phyloP scores from a whole-genome alignment of 2,888 invertebrate genomes.

The Omphaloscelis lunosa region DNA sequence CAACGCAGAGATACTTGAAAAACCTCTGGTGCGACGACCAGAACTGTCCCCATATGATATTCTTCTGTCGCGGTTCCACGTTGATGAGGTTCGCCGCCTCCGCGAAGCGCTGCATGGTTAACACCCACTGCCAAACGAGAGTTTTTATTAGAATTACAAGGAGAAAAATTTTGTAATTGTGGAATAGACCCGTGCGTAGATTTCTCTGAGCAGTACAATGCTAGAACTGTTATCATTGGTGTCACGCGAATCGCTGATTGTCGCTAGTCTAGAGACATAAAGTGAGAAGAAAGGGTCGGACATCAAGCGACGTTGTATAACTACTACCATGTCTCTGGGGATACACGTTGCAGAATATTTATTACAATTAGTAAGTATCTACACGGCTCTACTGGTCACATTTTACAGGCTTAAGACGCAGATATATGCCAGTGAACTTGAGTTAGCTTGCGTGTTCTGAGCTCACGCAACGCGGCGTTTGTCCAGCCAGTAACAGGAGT shows the following conservation, averaged over 20 bases:
- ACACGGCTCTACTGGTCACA: background rate
- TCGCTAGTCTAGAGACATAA: no score
- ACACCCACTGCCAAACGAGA: conserved; percentile 93
- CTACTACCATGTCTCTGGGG: background rate
- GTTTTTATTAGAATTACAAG: background rate
- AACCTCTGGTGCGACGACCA: conserved; percentile 99
- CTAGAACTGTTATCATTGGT: background rate
- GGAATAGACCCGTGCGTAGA: background rate
- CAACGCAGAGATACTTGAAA: conserved; percentile 99
- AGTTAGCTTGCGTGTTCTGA: no score
- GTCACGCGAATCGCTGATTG: no score
- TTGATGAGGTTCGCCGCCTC: conserved; percentile 98
- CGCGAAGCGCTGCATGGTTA: conserved; percentile 98
- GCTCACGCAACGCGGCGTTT: no score
- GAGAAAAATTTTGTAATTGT: background rate
- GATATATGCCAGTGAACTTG: no score
- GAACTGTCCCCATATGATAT: conserved; percentile 99
- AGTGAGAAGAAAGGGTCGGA: background rate
- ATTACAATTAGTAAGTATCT: background rate
- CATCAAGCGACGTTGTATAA: no score
- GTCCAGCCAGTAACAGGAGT: no score
- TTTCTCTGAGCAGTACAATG: no score
- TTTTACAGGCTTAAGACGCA: no score
- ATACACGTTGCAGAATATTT: background rate
- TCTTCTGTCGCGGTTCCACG: conserved; percentile 98